Evolutionary conservation across 2,797 vertebrate species (phyloP), one percentile per base, ranked within the genome.

Genomic region (Clarias laeviceps): DNA sequence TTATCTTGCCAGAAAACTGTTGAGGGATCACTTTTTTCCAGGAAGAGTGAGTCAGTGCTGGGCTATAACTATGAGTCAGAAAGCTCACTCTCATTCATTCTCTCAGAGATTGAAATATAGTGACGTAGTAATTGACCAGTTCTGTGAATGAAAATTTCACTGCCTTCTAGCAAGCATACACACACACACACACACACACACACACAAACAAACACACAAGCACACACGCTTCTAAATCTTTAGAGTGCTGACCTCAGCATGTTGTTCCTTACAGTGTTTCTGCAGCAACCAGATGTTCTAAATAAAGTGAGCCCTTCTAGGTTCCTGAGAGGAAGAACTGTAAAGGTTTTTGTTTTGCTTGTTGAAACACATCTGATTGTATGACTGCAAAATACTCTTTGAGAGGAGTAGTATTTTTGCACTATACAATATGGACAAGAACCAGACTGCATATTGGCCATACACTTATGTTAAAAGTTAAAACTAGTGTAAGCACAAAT

Each of bases 71-170:
- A 54, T 85, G 88, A 89, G 83, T 88, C 83, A 85, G 70, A 61
- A n/a, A 64, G 7, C 29, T 86, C n/a, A 56, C 77, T 45, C 69
- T 45, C 22, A 79, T 80, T 64, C 37, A n/a, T 64, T 27, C 59
- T 80, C 34, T 79, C 24, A 27, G 22, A 40, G 78, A 73, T 82
- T 59, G 76, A 83, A 65, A 66, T 57, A 68, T 14, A 32, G 40
- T 82, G 82, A 80, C 68, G 82, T 64, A 83, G 80, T 56, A 72
- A 80, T 50, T 50, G 27, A 6, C 40, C 78, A 45, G 65, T 66
- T 88, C 82, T 88, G 59, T 86, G 82, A 90, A 88, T 87, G 79
- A 84, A 85, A 9, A 68, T 79, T 73, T 61, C 12, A 5, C 79
- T 73, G 34, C 57, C 54, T 29, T 64, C 62, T 32, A 76, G 68